Conservation (phyloP, 2,797 vertebrate genomes). For the Enteromius afrohamiltoni region DNA sequence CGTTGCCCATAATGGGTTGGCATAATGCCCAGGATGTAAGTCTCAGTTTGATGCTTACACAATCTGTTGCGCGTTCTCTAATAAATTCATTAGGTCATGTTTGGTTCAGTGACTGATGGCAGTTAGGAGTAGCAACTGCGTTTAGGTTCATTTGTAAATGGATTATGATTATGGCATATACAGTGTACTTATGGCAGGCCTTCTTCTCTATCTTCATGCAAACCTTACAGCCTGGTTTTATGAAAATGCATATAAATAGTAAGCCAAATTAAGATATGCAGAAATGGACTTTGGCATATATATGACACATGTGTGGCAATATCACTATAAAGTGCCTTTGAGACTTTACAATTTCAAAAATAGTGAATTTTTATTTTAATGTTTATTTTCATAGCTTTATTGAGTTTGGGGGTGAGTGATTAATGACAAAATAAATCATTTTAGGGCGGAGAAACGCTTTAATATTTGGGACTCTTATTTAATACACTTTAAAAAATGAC, state of each 20-base stretch:
- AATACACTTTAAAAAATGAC: too few species aligned
- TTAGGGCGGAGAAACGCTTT: too few species aligned
- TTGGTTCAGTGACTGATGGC: background rate
- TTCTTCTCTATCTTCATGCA: background rate
- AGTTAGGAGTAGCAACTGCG: background rate
- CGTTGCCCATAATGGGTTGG: background rate
- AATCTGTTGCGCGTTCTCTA: background rate
- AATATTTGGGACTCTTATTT: background rate
- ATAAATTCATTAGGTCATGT: background rate
- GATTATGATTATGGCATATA: background rate
- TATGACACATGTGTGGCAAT: background rate
- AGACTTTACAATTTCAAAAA: background rate
- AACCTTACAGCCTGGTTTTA: background rate
- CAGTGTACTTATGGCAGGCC: background rate
- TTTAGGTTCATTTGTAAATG: background rate
- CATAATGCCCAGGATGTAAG: background rate
- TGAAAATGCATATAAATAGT: too few species aligned
- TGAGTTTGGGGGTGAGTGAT: too few species aligned
- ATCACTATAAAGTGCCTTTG: background rate
- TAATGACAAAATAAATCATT: too few species aligned
- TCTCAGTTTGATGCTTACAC: background rate
- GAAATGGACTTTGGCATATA: too few species aligned
- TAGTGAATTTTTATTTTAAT: background rate
- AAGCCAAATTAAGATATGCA: too few species aligned
- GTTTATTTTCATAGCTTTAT: too few species aligned